Evolutionary conservation across 2,888 invertebrate species (phyloP).

Genomic region (Andrena trimmerana): DNA sequence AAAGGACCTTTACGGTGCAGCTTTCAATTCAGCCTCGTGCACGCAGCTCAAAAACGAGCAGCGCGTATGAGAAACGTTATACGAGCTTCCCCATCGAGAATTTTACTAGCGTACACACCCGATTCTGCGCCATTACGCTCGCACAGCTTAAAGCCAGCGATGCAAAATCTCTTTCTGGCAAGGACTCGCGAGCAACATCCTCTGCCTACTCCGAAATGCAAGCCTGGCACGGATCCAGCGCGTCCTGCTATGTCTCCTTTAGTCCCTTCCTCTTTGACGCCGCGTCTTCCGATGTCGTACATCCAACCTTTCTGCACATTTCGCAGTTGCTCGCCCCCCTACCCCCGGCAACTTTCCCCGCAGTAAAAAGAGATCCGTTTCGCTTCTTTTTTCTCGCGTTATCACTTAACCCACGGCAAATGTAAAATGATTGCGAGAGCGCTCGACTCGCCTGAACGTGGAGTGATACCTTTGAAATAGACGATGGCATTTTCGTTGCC

Average conservation of each 20-base stretch:
- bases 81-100: slow-evolving; percentile 45
- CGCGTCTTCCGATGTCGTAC: slow-evolving; percentile 60
- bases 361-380: slow-evolving; percentile 11
- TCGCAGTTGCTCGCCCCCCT: slow-evolving; percentile 43
- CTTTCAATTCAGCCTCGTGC: slow-evolving; percentile 19
- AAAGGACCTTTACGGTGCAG: slow-evolving; percentile 11
- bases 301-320: slow-evolving; percentile 60
- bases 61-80: slow-evolving; percentile 46
- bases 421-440: background rate
- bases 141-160: slow-evolving; percentile 65
- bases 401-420: slow-evolving; percentile 17
- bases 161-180: slow-evolving; percentile 73
- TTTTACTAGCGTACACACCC: slow-evolving; percentile 51
- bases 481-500: too few relatives aligned
- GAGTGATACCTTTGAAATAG: too few relatives aligned
- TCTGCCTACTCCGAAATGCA: slow-evolving; percentile 65
- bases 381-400: slow-evolving; percentile 32
- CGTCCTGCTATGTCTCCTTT: slow-evolving; percentile 55
- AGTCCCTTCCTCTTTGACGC: slow-evolving; percentile 56
- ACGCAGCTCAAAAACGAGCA: slow-evolving; percentile 21
- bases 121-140: slow-evolving; percentile 69
- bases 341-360: slow-evolving; percentile 35
- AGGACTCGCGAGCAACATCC: slow-evolving; percentile 47
- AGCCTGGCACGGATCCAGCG: slow-evolving; percentile 67
- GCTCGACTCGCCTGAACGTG: background rate